These are phyloP conservation scores for Heptranchias perlo DNA, from an alignment of 2,113 vertebrate species.

Conservation along the genomic window DNA sequence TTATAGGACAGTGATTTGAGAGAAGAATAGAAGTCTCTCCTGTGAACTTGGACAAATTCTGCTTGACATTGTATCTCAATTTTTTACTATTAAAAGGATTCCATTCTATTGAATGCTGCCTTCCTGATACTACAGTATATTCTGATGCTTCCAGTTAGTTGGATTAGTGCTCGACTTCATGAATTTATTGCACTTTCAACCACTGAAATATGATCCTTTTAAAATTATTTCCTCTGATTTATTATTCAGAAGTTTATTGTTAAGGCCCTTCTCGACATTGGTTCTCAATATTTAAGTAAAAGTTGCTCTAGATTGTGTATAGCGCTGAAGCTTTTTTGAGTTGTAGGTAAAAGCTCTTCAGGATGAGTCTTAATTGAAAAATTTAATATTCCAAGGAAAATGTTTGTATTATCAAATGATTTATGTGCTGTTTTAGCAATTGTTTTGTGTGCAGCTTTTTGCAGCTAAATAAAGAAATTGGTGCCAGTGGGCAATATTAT, in stretches of 20 bases:
- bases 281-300: not conserved
- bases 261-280: not conserved
- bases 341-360: too few species aligned
- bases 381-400: too few species aligned
- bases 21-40: not conserved
- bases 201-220: not conserved
- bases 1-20: too few species aligned
- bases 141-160: conserved; percentile 4
- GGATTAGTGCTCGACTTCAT: not conserved
- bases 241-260: too few species aligned
- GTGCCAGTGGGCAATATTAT: too few species aligned
- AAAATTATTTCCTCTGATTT: not conserved
- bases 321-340: too few species aligned
- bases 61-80: not conserved
- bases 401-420: too few species aligned
- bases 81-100: not conserved
- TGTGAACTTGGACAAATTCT: not conserved
- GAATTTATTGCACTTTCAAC: not conserved
- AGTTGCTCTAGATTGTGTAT: too few species aligned
- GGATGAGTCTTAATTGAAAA: too few species aligned
- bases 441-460: too few species aligned
- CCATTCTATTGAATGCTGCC: not conserved
- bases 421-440: too few species aligned
- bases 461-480: too few species aligned
- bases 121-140: not conserved